These are phyloP conservation scores for Drosophila parthenogenetica DNA, from an alignment of 2,888 invertebrate species.

Conservation along the genomic window DNA sequence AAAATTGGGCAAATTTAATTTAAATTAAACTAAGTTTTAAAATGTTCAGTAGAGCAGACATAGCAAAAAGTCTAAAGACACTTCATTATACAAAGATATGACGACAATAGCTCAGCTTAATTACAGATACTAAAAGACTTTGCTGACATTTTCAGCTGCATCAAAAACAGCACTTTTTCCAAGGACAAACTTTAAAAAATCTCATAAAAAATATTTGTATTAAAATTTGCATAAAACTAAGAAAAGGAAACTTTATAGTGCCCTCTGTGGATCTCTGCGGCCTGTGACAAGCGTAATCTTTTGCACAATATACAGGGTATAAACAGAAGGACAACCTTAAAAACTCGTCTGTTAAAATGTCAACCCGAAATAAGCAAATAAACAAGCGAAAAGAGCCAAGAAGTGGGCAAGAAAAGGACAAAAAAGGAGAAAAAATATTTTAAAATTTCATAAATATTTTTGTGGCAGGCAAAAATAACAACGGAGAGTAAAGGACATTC, in stretches of 20 bases:
- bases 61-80: too few relatives aligned
- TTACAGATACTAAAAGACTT: too few relatives aligned
- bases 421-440: conserved; percentile 32
- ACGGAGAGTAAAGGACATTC: conserved; percentile 22
- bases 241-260: neutral
- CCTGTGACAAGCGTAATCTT: neutral
- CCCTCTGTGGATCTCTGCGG: neutral
- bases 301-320: neutral
- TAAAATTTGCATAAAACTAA: neutral
- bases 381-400: neutral
- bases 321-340: too few relatives aligned
- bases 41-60: too few relatives aligned
- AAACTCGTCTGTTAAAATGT: conserved; percentile 21
- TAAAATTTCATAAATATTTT: conserved; percentile 45
- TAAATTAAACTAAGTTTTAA: too few relatives aligned
- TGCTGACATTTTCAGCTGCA: neutral
- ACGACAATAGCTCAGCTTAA: too few relatives aligned
- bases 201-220: neutral
- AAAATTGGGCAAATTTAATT: neutral
- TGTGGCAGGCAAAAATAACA: conserved; percentile 8
- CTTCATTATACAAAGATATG: too few relatives aligned
- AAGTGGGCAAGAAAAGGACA: neutral
- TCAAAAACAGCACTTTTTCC: neutral
- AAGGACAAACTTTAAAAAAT: neutral
- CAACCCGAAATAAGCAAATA: conserved; percentile 25